Evolutionary conservation across 2,888 invertebrate species (phyloP).

Genomic region (Nymphalis polychloros): DNA sequence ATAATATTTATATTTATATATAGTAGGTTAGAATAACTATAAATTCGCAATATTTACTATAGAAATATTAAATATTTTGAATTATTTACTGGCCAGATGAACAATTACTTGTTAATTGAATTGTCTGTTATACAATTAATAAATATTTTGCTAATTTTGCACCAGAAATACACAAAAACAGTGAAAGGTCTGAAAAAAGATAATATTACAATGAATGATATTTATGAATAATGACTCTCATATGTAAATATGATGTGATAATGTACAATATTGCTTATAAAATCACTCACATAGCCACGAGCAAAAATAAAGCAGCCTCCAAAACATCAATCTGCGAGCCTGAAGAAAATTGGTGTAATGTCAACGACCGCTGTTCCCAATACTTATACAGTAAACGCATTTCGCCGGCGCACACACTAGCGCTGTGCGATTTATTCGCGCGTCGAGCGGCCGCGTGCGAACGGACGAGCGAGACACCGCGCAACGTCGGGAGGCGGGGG

Average conservation of each 20-base stretch:
- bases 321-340: conserved; percentile 37
- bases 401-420: conserved; percentile 67
- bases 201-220: too few species aligned
- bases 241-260: too few species aligned
- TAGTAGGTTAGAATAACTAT: background rate
- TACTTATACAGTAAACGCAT: conserved; percentile 78
- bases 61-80: too few species aligned
- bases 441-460: conserved; percentile 12
- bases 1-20: conserved; percentile 6
- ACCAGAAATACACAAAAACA: too few species aligned
- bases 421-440: conserved; percentile 72
- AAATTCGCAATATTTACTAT: too few species aligned
- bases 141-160: too few species aligned
- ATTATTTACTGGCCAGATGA: too few species aligned
- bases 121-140: too few species aligned
- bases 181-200: too few species aligned
- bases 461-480: conserved; percentile 55
- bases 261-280: too few species aligned
- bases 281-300: conserved; percentile 3
- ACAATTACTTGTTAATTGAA: too few species aligned
- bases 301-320: conserved; percentile 19
- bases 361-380: conserved; percentile 78
- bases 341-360: conserved; percentile 68
- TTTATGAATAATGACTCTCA: too few species aligned
- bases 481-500: conserved; percentile 61